Evolutionary conservation across 2,888 invertebrate genomes (phyloP), one percentile per base, ranked within the genome.

Genomic region (Hanleya hanleyi): DNA sequence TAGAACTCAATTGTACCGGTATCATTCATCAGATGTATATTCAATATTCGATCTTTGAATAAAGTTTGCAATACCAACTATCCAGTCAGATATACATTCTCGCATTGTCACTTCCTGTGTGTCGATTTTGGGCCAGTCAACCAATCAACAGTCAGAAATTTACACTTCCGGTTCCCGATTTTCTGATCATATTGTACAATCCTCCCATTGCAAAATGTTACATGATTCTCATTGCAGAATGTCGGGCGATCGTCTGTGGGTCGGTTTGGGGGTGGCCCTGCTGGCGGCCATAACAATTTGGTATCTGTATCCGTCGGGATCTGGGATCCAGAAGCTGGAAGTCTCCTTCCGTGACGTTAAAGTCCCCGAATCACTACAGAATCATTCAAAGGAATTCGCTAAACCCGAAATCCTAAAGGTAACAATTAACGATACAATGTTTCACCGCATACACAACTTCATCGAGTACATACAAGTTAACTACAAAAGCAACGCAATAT

Each of bases 361-460:
- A 15, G 32, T 37, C 29, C 67, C 75, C 7, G 75, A 73, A 22
- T 75, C 73, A 9, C 75, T 81, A 0, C 71, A 77, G 33, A 69
- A 77, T n/a, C 84, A 84, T 61, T 79, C 82, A 0, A 79, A 76
- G 36, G 81, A 82, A 69, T 84, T 83, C 64, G 76, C 71, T 49
- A 64, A 70, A 62, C 82, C 81, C 47, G 76, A 78, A 70, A 70
- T 84, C 5, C 71, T 83, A 7, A 77, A 83, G 82, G 83, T 81
- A 66, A 69, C 68, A 29, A 26, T 33, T 12, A 15, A n/a, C 26
- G n/a, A 37, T 22, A 37, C 5, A 35, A 18, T 7, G 4, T 35
- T 18, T 12, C 29, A 61, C 4, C 18, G 26, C 41, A 41, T 41
- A 12, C 18, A 18, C 41, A 12, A 18, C n/a, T 57, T 57, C 61